phyloP scores from a whole-genome alignment of 2,113 vertebrate species.

The Benthochromis sp. region DNA sequence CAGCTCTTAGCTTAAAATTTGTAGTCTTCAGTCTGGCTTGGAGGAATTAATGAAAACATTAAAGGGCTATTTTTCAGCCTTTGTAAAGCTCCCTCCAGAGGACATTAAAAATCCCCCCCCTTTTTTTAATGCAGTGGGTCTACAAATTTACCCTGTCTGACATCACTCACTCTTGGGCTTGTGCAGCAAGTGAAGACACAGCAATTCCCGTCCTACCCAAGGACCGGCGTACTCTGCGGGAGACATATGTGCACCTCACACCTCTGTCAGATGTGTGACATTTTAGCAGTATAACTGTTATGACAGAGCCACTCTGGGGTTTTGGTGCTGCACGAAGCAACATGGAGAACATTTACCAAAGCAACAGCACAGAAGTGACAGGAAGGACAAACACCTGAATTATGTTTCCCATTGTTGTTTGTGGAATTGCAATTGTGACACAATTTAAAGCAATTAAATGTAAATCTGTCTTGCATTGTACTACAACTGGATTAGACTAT shows the following conservation, averaged over 20 bases:
- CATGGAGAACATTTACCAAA: background rate
- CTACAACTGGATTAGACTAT: background rate
- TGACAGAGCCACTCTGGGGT: constrained; percentile 24
- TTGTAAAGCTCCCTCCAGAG: background rate
- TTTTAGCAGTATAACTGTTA: constrained; percentile 47
- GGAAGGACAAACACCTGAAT: background rate
- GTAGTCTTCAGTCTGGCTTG: background rate
- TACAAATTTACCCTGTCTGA: background rate
- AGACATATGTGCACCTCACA: constrained; percentile 47
- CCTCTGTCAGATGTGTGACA: constrained; percentile 38
- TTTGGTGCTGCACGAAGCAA: constrained; percentile 23
- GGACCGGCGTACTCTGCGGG: background rate
- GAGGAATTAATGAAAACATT: background rate
- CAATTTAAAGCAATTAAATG: background rate
- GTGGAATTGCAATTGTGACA: background rate
- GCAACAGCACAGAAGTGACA: background rate
- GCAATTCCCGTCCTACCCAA: background rate
- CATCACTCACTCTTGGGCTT: background rate
- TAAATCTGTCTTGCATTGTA: background rate
- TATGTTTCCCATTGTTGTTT: background rate
- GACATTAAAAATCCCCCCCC: background rate
- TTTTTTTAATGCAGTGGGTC: background rate
- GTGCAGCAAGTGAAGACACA: constrained; percentile 4
- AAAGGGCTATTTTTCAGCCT: background rate
- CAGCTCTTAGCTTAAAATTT: background rate